These are phyloP conservation scores for Nasalis larvatus DNA, from an alignment of 2,113 vertebrate genomes.

Conservation along the genomic window DNA sequence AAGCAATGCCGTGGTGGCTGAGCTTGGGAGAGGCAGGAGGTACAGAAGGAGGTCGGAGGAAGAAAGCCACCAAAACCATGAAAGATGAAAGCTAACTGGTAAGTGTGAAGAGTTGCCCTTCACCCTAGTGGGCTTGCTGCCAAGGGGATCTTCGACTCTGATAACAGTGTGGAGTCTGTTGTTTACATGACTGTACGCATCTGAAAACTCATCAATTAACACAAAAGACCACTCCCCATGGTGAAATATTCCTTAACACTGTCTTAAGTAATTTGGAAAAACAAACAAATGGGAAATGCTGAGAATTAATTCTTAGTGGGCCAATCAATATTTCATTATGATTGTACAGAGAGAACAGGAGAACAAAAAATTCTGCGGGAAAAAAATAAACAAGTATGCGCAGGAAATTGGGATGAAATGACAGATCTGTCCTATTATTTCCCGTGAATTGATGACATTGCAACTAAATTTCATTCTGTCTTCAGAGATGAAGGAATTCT, in stretches of 20 bases:
- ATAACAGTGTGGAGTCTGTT: not conserved
- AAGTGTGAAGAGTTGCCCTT: not conserved
- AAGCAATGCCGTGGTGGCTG: not conserved
- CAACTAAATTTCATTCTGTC: not conserved
- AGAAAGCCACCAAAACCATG: not conserved
- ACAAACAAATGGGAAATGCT: slow-evolving; percentile 20
- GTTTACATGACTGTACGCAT: not conserved
- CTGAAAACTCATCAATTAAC: not conserved
- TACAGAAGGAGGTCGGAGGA: not conserved
- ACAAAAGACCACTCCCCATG: not conserved
- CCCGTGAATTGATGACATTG: not conserved
- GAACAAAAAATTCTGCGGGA: not conserved
- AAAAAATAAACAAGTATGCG: accelerated
- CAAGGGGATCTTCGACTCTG: not conserved
- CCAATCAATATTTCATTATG: not conserved
- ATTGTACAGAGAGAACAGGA: not conserved
- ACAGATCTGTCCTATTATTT: not conserved
- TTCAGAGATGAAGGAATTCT: not conserved
- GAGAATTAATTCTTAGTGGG: slow-evolving; percentile 17
- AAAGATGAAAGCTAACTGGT: not conserved
- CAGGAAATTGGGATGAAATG: not conserved
- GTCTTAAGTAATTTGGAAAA: not conserved
- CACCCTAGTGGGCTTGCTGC: not conserved
- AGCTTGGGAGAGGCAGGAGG: accelerated
- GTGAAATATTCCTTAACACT: not conserved